Base-by-base conservation (phyloP, 2,797 vertebrate species). In the Sebastes taczanowskii region DNA sequence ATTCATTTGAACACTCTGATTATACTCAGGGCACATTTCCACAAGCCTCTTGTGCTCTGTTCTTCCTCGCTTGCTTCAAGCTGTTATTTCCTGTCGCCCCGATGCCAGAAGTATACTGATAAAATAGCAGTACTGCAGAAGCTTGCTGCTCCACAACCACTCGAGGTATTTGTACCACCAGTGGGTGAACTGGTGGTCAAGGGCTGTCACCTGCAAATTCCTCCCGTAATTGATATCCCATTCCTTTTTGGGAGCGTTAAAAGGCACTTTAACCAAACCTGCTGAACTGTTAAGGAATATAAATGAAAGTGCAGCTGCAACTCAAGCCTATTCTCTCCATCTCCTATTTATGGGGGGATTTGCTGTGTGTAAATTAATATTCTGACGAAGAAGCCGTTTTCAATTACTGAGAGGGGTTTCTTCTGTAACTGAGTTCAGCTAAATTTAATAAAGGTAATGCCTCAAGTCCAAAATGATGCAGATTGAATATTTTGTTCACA, bases 271-370 rank as follows among this genome's bases (percentile, higher is more conserved):
- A 86, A 81, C 67, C 53, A 68, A 74, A 87, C 65, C 82, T 82
- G 79, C 86, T 91, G 87, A 89, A 91, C 89, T 88, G 86, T 81
- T 85, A 89, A 88, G 66, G 80, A 87, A 89, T 87, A 74, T 89
- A 87, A 91, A 90, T 91, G 60, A 80, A 83, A 85, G 75, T 78
- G 71, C 52, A 86, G 61, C 32, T 58, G n/a, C 23, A 58, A 71
- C 58, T 81, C 59, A 6, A 67, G 52, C 23, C 80, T 42, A 7
- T 82, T 82, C 63, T 71, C 82, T 76, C 9, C 63, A 42, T 75
- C 56, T 80, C 29, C 2, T 52, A 2, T 83, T 67, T 72, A 18
- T 42, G 23, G 11, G 9, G 42, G n/a, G 6, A 13, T 56, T 60
- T 74, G 53, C 60, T 59, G 35, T 32, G 22, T 72, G 65, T 25